Conservation (phyloP, 2,113 vertebrate species). For the Empidonax traillii region DNA sequence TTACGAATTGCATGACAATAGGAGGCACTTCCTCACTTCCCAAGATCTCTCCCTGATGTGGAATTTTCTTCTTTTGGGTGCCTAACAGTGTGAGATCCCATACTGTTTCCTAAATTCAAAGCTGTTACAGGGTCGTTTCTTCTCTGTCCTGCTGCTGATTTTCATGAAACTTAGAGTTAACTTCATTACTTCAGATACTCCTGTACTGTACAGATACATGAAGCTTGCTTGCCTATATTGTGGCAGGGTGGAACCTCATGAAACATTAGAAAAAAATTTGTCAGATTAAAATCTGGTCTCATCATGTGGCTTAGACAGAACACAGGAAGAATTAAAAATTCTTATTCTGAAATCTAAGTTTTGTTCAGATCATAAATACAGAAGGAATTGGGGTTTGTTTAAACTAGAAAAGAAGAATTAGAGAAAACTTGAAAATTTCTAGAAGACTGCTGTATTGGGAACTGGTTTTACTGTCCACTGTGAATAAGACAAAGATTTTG, state of each 20-base stretch:
- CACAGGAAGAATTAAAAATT: not conserved
- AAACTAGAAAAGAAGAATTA: not conserved
- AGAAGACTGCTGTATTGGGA: not conserved
- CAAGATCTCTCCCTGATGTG: not conserved
- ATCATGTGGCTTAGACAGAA: not conserved
- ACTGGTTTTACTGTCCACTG: not conserved
- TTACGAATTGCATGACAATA: not conserved
- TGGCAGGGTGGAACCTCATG: not conserved
- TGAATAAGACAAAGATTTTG: not conserved
- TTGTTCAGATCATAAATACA: not conserved
- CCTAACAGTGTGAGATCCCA: not conserved
- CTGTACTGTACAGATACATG: rapidly evolving
- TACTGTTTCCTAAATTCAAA: not conserved
- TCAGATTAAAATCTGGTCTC: not conserved
- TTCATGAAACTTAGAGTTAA: not conserved
- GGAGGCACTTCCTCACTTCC: not conserved
- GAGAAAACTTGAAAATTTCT: not conserved
- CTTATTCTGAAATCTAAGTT: not conserved
- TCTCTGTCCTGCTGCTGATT: not conserved
- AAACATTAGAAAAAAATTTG: not conserved
- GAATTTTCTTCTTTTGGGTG: not conserved
- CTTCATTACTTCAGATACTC: not conserved
- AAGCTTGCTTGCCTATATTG: not conserved
- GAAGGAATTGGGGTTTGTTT: not conserved
- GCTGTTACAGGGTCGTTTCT: not conserved